Evolutionary conservation across 2,113 vertebrate genomes (phyloP), one percentile per base, ranked within the genome.

Genomic region (Silurus meridionalis): DNA sequence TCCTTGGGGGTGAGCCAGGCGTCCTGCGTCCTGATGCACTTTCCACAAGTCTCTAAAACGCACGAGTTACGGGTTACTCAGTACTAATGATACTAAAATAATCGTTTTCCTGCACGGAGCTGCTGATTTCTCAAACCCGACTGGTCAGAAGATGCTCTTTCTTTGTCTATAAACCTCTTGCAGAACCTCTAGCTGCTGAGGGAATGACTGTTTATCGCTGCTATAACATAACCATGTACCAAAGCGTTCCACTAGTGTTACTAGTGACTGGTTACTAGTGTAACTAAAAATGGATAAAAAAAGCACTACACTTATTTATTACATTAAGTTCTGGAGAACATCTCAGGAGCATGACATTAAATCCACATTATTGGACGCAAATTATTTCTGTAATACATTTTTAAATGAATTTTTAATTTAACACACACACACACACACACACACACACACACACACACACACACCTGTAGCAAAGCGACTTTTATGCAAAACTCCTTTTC

Each of bases 1-100:
- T 82, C 67, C 69, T 71, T 46, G 23, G 88, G 85, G 4, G 53
- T 87, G 52, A 84, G 53, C 88, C 88, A 89, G 58, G 15, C 58
- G 8, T 61, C 53, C 53, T 86, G 52, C 50, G 85, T 89, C 80
- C 88, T 89, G 71, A 89, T 89, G 82, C 88, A 87, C 55, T 74
- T 86, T 53, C 85, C 82, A 84, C 53, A 48, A 17, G 9, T 64
- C 21, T n/a, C 88, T 89, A 83, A 67, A 64, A 83, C 23, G 63
- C 61, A 77, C 11, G 7, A 6, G 61, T 7, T 6, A 19, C 23
- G 9, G 5, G 9, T 66, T 23, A 88, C 37, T 37, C 37, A 37
- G 37, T 37, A 37, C 37, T 37, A 37, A 37, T 37, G 37, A 37
- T 37, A 37, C 37, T 37, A 25, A 80, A 15, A 46, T 71, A 8